These are phyloP conservation scores for Galeruca laticollis DNA, from an alignment of 2,888 invertebrate species.

Conservation along the genomic window DNA sequence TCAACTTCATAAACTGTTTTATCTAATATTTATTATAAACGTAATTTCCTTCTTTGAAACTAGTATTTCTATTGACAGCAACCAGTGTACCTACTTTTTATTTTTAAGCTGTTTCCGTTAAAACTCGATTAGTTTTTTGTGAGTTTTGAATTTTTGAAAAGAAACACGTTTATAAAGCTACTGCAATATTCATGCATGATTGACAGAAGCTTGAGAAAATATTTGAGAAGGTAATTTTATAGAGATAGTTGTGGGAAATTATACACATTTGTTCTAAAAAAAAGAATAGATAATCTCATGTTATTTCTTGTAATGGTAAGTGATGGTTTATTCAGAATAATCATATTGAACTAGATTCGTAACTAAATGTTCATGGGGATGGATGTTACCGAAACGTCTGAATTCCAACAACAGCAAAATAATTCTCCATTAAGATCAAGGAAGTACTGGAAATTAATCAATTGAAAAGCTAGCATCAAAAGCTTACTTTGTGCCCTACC, in stretches of 20 bases:
- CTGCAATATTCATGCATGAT: constrained; percentile 29
- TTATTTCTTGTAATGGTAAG: constrained; percentile 1
- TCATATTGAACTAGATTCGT: too few relatives aligned
- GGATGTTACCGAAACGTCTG: too few relatives aligned
- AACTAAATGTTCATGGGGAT: too few relatives aligned
- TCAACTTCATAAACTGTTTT: constrained; percentile 42
- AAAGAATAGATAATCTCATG: not conserved
- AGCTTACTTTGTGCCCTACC: too few relatives aligned
- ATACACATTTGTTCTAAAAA: constrained; percentile 26
- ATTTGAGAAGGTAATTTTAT: constrained; percentile 22
- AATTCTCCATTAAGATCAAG: too few relatives aligned
- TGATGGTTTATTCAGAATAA: not conserved
- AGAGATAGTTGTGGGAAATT: constrained; percentile 32
- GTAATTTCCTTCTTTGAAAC: constrained; percentile 7
- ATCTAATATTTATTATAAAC: constrained; percentile 51
- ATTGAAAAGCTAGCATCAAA: too few relatives aligned
- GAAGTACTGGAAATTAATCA: too few relatives aligned
- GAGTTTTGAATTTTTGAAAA: constrained; percentile 19
- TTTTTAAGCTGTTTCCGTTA: constrained; percentile 12
- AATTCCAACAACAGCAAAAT: too few relatives aligned
- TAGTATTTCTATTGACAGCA: constrained; percentile 9
- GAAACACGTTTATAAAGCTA: not conserved
- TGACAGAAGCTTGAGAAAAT: constrained; percentile 28
- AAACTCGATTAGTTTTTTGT: constrained; percentile 12
- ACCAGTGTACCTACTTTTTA: constrained; percentile 16